These are phyloP conservation scores for Apostichopus californicus DNA, from an alignment of 35 echinoderm and acorn worm species.

Conservation along the genomic window DNA sequence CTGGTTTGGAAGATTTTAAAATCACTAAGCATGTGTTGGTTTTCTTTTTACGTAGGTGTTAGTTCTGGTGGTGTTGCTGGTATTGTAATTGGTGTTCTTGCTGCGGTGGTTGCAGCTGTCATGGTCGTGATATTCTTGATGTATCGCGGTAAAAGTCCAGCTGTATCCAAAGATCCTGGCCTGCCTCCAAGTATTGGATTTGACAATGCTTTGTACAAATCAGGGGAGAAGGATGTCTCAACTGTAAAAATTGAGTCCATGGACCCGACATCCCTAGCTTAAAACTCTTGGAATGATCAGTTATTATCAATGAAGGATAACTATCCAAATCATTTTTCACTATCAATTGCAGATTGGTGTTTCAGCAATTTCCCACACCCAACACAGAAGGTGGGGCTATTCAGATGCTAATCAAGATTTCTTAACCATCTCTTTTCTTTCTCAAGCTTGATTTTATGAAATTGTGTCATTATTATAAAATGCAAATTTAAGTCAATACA, in stretches of 20 bases:
- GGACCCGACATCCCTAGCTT: neutral
- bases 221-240: neutral
- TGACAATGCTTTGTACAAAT: slow-evolving; percentile 73
- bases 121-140: slow-evolving; percentile 55
- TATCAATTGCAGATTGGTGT: too few relatives aligned
- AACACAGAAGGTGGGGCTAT: too few relatives aligned
- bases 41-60: slow-evolving; percentile 17
- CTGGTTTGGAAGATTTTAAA: neutral
- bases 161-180: slow-evolving; percentile 9
- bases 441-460: too few relatives aligned
- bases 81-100: slow-evolving; percentile 54
- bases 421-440: too few relatives aligned
- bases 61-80: slow-evolving; percentile 58
- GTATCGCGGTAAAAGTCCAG: neutral
- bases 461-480: neutral
- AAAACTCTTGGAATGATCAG: neutral
- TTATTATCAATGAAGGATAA: neutral
- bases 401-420: too few relatives aligned
- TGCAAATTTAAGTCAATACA: neutral
- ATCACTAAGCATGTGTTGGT: neutral
- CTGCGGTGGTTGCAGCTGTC: slow-evolving; percentile 20
- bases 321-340: too few relatives aligned
- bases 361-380: too few relatives aligned
- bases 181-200: slow-evolving; percentile 64
- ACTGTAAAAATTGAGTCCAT: slow-evolving; percentile 24